Conservation (phyloP, 30 jellyfish, hydroid and myxozoan species). For the Turritopsis rubra region DNA sequence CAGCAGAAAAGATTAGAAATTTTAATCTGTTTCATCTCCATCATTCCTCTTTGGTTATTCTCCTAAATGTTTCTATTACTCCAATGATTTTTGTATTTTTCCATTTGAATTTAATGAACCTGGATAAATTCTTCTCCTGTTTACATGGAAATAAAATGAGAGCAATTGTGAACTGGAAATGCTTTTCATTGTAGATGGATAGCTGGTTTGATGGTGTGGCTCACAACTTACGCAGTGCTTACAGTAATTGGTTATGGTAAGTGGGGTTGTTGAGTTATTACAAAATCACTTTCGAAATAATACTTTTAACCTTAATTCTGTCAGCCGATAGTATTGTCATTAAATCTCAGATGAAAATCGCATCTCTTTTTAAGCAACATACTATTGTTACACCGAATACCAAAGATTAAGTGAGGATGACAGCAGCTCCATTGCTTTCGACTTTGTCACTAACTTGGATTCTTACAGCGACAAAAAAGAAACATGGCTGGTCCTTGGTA, state of each 20-base stretch:
- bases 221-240: conserved; percentile 79
- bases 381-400: conserved; percentile 45
- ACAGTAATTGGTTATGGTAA: conserved; percentile 79
- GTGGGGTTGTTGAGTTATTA: conserved; percentile 1
- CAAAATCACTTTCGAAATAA: not conserved
- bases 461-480: conserved; percentile 48
- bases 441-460: conserved; percentile 35
- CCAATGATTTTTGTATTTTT: no score
- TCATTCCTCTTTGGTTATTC: no score
- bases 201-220: conserved; percentile 94
- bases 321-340: no score
- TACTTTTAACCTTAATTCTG: not conserved
- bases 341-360: not conserved
- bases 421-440: conserved; percentile 35
- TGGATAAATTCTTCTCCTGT: no score
- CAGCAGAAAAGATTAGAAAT: no score
- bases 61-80: no score
- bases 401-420: conserved; percentile 23
- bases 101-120: no score
- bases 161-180: conserved; percentile 2
- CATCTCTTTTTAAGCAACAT: conserved; percentile 33
- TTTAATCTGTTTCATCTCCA: no score
- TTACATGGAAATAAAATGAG: no score
- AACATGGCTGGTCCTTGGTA: conserved; percentile 60
- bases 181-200: conserved; percentile 90